Percentiles rank a stretch among this genome's conserved stretches.
Evolutionary conservation across 2,888 invertebrate species (phyloP).

Genomic region (Heliconius sara): DNA sequence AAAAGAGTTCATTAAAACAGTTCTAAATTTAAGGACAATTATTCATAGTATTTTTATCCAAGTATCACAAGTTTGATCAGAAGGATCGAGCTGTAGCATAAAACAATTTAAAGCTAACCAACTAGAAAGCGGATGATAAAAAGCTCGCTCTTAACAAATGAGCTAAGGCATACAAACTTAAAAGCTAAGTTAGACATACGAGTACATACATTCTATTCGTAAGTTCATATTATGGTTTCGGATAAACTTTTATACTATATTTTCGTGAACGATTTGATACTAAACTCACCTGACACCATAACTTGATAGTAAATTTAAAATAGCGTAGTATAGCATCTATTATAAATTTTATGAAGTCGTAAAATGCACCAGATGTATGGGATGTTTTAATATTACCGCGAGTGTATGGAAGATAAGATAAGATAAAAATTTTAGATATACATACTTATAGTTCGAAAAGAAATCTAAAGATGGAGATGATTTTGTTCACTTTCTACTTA

Average conservation of each 20-base stretch:
- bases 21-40: no score
- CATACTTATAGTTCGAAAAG: no score
- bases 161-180: not conserved
- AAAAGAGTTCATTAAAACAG: no score
- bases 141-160: not conserved
- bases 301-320: constrained; percentile 8
- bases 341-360: constrained; percentile 7
- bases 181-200: not conserved
- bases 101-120: no score
- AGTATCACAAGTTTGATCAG: no score
- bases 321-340: not conserved
- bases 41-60: no score
- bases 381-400: no score
- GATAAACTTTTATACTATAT: not conserved
- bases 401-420: no score
- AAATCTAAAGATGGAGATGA: no score
- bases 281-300: not conserved
- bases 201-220: not conserved
- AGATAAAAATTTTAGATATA: no score
- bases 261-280: not conserved
- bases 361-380: not conserved
- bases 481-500: no score
- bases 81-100: no score
- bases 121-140: not conserved
- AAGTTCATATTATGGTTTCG: not conserved